Conservation (phyloP, 2,113 vertebrate genomes). For the Albula glossodonta region DNA sequence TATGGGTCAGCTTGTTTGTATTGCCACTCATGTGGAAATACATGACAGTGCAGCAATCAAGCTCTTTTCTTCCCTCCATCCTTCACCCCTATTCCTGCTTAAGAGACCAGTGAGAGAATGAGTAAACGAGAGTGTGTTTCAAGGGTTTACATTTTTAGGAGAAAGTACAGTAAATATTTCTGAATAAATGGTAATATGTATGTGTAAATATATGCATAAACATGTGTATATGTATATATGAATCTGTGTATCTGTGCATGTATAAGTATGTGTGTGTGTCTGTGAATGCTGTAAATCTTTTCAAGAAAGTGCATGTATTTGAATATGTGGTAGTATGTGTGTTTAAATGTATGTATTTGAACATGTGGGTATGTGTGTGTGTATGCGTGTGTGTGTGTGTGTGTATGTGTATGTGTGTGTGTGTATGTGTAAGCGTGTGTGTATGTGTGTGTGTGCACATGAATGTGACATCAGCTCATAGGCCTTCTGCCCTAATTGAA, state of each 20-base stretch:
- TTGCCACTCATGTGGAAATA: neutral
- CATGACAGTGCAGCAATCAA: neutral
- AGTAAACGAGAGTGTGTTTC: too few relatives aligned
- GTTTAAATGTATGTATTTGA: neutral
- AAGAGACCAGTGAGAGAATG: constrained; percentile 53
- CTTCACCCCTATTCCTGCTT: constrained; percentile 2
- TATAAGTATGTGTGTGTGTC: neutral
- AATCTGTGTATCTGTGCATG: constrained; percentile 77
- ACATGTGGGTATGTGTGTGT: neutral
- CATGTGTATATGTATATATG: too few relatives aligned
- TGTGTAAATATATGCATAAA: too few relatives aligned
- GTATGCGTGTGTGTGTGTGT: neutral
- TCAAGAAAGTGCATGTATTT: too few relatives aligned
- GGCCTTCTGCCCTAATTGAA: constrained; percentile 35
- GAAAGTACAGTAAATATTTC: too few relatives aligned
- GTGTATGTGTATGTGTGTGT: constrained; percentile 32
- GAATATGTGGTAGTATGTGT: neutral
- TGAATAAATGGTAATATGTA: too few relatives aligned
- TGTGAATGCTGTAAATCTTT: neutral
- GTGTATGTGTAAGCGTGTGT: constrained; percentile 14
- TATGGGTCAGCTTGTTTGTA: too few relatives aligned
- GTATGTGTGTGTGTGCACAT: constrained; percentile 5
- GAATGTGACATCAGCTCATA: constrained; percentile 18
- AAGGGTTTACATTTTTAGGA: too few relatives aligned
- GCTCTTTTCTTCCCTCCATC: neutral